phyloP scores from a whole-genome alignment of 2,113 vertebrate genomes.

The Eulemur macaco region DNA sequence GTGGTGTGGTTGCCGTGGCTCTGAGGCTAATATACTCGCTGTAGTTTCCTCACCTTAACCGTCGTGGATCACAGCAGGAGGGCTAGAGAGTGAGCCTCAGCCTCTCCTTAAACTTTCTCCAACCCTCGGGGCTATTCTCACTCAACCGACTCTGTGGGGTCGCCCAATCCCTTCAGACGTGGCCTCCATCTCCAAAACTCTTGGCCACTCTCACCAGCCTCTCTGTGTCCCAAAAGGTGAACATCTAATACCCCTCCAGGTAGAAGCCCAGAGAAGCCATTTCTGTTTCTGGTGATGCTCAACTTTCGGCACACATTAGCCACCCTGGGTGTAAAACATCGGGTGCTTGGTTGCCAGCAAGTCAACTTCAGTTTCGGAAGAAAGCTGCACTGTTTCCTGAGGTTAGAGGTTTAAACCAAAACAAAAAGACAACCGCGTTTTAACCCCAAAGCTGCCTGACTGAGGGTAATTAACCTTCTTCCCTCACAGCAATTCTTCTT shows the following conservation, averaged over 20 bases:
- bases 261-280: neutral
- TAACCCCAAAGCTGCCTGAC: neutral
- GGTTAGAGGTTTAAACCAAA: neutral
- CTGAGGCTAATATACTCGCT: neutral
- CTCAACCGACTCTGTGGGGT: fast-evolving
- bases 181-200: neutral
- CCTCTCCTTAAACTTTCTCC: neutral
- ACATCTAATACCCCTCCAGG: neutral
- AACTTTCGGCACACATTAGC: neutral
- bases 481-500: neutral
- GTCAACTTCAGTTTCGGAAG: neutral
- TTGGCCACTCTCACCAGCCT: neutral
- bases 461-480: neutral
- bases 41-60: neutral
- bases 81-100: neutral
- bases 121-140: fast-evolving
- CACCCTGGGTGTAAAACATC: neutral
- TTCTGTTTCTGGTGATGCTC: neutral
- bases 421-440: neutral
- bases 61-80: neutral
- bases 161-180: fast-evolving
- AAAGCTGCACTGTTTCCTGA: constrained; percentile 8
- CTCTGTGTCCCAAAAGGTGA: neutral
- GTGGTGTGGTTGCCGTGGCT: neutral
- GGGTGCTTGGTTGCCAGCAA: neutral